Evolutionary conservation across 35 echinoderm and acorn worm species (phyloP), one percentile per base, ranked within the genome.

Genomic region (Diadema setosum): DNA sequence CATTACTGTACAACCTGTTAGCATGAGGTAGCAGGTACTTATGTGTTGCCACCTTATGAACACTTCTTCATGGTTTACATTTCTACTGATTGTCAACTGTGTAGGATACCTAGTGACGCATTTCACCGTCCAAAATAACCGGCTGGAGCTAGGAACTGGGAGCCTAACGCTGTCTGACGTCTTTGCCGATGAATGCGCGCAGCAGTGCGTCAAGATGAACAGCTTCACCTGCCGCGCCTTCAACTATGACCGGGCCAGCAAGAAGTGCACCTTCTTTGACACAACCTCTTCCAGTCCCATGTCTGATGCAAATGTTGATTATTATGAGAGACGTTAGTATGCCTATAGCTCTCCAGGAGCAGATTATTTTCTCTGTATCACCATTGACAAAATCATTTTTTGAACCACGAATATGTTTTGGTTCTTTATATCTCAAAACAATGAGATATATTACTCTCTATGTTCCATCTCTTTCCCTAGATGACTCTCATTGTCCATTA

Each of bases 141-240:
- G 45, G 3, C 69, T 83, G 50, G 34, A 94, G 36, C 61, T 85
- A 17, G 92, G 90, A 15, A 70, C 49, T 11, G 89, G 90, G 21
- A 88, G 73, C 4, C 45, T 89, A n/a, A 58, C 83, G 11, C 44
- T 94, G 7, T 87, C 82, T 1, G 64, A 88, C 43, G 58, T 94
- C 70, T 98, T 69, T 70, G 87, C 91, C 23, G 95, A 97, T 43
- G 91, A 97, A 20, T 97, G 95, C 58, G 95, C 95, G 2, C 45
- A 56, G 20, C 75, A 80, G 41, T 98, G 96, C 41, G 81, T 98
- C 15, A 73, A 84, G 52, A 65, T 88, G 61, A 98, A 92, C 0
- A 70, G 39, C 11, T 94, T 94, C 81, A 76, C 37, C 23, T 98
- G 96, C 31, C 30, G 75, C 18, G 94, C 95, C 2, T 98, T 98